These are phyloP conservation scores for Colius striatus DNA, from an alignment of 2,113 vertebrate genomes.

Conservation along the genomic window DNA sequence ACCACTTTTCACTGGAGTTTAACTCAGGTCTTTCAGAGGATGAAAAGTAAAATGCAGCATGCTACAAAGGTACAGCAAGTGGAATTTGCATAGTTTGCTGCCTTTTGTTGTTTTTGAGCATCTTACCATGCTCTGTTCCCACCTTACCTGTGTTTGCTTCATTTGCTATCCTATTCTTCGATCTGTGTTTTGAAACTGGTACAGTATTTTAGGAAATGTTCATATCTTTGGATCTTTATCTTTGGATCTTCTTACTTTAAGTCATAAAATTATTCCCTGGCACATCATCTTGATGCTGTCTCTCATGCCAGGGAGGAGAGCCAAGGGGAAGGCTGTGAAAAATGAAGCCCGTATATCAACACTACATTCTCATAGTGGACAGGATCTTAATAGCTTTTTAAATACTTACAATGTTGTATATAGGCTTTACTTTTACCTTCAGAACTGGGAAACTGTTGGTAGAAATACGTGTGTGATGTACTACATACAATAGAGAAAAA, in stretches of 20 bases:
- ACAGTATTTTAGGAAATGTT: not conserved
- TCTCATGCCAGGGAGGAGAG: not conserved
- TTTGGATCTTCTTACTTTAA: not conserved
- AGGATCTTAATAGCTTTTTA: not conserved
- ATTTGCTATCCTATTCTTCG: not conserved
- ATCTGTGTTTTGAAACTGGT: not conserved
- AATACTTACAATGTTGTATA: not conserved
- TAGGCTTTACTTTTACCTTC: not conserved
- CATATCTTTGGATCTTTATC: not conserved
- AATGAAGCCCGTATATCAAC: not conserved
- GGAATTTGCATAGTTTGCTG: not conserved
- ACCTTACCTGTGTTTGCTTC: not conserved
- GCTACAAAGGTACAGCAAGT: not conserved
- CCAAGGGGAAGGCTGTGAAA: not conserved
- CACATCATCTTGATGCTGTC: not conserved
- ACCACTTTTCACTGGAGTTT: not conserved
- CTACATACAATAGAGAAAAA: not conserved
- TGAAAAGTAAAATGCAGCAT: not conserved
- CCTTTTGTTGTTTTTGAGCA: not conserved
- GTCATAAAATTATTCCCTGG: not conserved
- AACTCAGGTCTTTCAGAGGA: not conserved
- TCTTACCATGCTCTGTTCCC: not conserved
- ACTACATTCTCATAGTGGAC: not conserved
- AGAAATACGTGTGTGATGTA: not conserved
- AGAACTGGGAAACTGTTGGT: not conserved